phyloP scores from a whole-genome alignment of 1,140 invertebrate species.

The Acromyrmex echinatior region DNA sequence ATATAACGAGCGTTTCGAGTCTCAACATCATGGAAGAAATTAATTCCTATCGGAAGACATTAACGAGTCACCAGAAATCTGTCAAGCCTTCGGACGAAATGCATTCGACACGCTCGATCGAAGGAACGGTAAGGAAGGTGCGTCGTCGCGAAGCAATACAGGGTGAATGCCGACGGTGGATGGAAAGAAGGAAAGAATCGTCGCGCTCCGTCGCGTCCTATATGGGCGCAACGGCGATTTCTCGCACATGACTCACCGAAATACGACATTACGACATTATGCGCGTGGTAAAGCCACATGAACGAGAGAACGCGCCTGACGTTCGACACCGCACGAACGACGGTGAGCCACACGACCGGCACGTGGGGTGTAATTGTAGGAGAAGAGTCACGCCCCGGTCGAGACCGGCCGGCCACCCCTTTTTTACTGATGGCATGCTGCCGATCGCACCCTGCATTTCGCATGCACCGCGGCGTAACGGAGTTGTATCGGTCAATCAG shows the following conservation, averaged over 20 bases:
- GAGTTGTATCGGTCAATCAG: neutral
- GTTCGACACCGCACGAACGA: conserved; percentile 44
- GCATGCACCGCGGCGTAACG: conserved; percentile 29
- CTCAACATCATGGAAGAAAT: neutral
- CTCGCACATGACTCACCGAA: conserved; percentile 84
- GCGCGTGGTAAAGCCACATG: conserved; percentile 67
- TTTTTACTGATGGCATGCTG: conserved; percentile 35
- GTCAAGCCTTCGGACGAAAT: neutral
- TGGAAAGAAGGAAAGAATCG: conserved; percentile 58
- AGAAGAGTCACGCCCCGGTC: conserved; percentile 64
- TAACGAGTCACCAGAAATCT: neutral
- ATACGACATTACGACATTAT: conserved; percentile 77
- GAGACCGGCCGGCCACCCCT: conserved; percentile 18
- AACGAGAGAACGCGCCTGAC: conserved; percentile 56
- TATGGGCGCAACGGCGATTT: conserved; percentile 76
- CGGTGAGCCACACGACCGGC: conserved; percentile 81
- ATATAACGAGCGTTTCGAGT: conserved; percentile 14
- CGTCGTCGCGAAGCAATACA: neutral
- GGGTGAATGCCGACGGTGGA: conserved; percentile 31
- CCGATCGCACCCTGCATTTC: conserved; percentile 8
- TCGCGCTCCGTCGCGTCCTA: conserved; percentile 80
- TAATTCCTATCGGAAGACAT: neutral
- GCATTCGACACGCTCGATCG: conserved; percentile 37
- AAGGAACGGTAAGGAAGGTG: neutral
- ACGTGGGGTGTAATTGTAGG: conserved; percentile 77